Evolutionary conservation across 2,888 invertebrate genomes (phyloP).

Genomic region (Drosophila neonasuta): DNA sequence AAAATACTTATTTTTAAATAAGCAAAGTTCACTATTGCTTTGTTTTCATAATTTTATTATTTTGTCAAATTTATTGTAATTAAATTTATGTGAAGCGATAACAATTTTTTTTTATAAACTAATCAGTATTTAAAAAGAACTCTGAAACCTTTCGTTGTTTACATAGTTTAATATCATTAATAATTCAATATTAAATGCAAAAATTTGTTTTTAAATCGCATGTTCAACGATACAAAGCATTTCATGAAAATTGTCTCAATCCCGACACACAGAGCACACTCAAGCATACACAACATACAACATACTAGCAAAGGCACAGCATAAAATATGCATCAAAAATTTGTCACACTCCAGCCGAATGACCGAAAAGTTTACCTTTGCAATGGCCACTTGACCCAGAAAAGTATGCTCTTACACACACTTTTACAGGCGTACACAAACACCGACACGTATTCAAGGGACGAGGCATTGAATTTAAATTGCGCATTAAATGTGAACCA

Average conservation of each 20-base stretch:
- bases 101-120: too few species aligned
- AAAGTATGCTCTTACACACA: conserved; percentile 22
- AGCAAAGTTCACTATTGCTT: too few species aligned
- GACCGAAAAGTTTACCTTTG: conserved; percentile 67
- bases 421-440: conserved; percentile 16
- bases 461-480: conserved; percentile 71
- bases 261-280: conserved; percentile 10
- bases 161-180: not conserved
- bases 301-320: conserved; percentile 26
- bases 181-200: conserved; percentile 1
- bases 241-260: conserved; percentile 36
- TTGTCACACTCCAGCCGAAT: conserved; percentile 67
- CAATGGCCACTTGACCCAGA: conserved; percentile 73
- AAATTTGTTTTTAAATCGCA: conserved; percentile 52
- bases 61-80: too few species aligned
- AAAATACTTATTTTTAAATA: too few species aligned
- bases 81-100: too few species aligned
- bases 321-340: conserved; percentile 73
- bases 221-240: conserved; percentile 31
- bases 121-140: too few species aligned
- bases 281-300: conserved; percentile 4
- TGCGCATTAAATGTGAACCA: conserved; percentile 67
- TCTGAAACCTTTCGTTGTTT: not conserved
- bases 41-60: too few species aligned
- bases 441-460: conserved; percentile 13